These are phyloP conservation scores for Xenopus petersii DNA, from an alignment of 2,797 vertebrate species.

Conservation along the genomic window DNA sequence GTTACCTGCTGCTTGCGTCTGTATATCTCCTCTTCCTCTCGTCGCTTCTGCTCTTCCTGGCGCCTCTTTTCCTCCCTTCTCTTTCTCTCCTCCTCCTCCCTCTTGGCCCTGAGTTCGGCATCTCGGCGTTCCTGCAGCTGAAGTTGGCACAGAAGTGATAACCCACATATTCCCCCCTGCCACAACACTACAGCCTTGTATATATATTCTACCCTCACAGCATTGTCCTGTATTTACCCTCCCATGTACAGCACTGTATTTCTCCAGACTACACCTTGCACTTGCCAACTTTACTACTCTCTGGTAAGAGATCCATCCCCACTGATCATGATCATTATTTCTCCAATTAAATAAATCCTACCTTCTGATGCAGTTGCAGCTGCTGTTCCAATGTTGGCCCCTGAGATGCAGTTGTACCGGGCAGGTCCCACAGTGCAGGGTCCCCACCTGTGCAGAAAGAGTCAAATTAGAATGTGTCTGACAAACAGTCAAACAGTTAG, in stretches of 20 bases:
- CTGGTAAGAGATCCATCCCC: too few species aligned
- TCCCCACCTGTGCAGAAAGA: conserved; percentile 66
- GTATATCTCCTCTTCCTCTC: conserved; percentile 82
- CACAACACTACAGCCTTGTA: too few species aligned
- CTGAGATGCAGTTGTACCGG: conserved; percentile 94
- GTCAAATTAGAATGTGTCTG: background rate
- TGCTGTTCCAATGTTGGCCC: conserved; percentile 95
- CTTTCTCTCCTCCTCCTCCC: conserved; percentile 84
- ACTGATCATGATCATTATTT: too few species aligned
- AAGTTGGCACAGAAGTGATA: conserved; percentile 16
- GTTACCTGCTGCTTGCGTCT: conserved; percentile 76
- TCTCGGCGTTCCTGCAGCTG: conserved; percentile 87
- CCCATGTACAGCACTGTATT: too few species aligned
- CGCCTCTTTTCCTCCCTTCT: conserved; percentile 72
- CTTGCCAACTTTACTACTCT: too few species aligned
- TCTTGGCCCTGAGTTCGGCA: conserved; percentile 90
- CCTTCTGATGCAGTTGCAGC: conserved; percentile 79
- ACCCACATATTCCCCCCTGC: too few species aligned
- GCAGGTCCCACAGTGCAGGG: conserved; percentile 93
- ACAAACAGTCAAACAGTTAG: background rate
- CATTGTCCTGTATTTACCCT: too few species aligned
- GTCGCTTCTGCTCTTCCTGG: conserved; percentile 81
- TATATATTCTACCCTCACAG: too few species aligned
- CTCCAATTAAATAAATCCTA: conserved; percentile 48
- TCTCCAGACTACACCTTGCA: too few species aligned